These are phyloP conservation scores for Marcusenius ussheri DNA, from an alignment of 2,113 vertebrate species.

Conservation along the genomic window DNA sequence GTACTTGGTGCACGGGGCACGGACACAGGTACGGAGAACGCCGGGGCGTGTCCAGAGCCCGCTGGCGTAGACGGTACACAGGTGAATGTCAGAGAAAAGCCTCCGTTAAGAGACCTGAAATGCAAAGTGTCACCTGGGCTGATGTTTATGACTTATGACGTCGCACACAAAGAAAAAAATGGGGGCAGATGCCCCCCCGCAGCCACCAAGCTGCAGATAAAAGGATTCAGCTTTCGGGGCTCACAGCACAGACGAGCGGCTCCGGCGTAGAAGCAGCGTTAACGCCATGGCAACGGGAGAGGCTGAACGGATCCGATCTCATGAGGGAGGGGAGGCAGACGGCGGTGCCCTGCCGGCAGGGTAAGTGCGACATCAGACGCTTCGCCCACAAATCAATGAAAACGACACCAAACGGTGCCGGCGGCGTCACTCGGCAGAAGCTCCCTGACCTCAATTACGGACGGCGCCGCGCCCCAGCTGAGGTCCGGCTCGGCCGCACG, in stretches of 20 bases:
- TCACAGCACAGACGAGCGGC: neutral
- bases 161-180: neutral
- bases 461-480: neutral
- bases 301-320: too few relatives aligned
- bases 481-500: neutral
- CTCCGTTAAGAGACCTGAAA: neutral
- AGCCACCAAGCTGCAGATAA: neutral
- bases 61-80: neutral
- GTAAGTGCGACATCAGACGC: neutral
- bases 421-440: neutral
- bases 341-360: too few relatives aligned
- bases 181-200: neutral
- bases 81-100: neutral
- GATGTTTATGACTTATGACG: neutral
- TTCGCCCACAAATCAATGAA: neutral
- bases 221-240: neutral
- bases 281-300: conserved; percentile 22
- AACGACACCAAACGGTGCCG: neutral
- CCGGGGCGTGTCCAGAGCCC: neutral
- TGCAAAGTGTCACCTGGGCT: neutral
- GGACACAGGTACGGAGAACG: neutral
- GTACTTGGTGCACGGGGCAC: neutral
- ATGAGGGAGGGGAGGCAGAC: too few relatives aligned
- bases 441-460: neutral
- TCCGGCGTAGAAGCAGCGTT: neutral